A percentile compares a stretch with the other conserved stretches of the same genome.
Conservation (phyloP, 2,113 vertebrate genomes). For the Murina feae region DNA sequence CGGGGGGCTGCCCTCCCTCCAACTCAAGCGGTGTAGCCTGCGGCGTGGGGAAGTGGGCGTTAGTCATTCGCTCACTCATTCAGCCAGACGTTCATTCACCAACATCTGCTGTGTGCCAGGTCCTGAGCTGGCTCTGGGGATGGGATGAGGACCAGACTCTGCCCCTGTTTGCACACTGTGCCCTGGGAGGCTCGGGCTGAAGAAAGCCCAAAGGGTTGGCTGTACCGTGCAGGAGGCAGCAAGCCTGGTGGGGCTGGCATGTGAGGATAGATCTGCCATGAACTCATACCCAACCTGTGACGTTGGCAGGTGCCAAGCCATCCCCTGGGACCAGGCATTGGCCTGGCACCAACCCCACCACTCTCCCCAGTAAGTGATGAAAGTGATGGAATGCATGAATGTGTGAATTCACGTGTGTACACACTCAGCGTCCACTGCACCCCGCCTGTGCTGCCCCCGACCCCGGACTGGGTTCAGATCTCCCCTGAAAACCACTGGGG, state of each 20-base stretch:
- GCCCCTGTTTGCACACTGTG: background rate
- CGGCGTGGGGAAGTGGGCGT: slow-evolving; percentile 44
- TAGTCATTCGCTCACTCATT: slow-evolving; percentile 61
- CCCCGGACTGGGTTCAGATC: background rate
- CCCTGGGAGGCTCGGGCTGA: background rate
- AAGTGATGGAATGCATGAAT: background rate
- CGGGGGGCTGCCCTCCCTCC: background rate
- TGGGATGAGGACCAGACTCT: background rate
- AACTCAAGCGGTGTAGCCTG: background rate
- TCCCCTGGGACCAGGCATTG: background rate
- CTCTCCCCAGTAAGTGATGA: background rate
- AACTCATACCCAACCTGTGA: slow-evolving; percentile 42
- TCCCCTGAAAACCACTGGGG: background rate
- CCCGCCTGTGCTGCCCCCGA: background rate
- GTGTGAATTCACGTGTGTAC: background rate
- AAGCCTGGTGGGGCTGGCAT: background rate
- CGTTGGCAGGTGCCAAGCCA: slow-evolving; percentile 6
- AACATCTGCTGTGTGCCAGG: slow-evolving; percentile 28
- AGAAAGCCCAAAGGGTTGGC: background rate
- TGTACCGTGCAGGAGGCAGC: background rate
- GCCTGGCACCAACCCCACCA: background rate
- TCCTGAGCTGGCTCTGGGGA: background rate
- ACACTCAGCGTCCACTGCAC: background rate
- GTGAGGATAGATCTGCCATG: slow-evolving; percentile 29
- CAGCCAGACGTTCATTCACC: slow-evolving; percentile 59